phyloP scores from a whole-genome alignment of 2,797 vertebrate species.

The Sebastes jordani region DNA sequence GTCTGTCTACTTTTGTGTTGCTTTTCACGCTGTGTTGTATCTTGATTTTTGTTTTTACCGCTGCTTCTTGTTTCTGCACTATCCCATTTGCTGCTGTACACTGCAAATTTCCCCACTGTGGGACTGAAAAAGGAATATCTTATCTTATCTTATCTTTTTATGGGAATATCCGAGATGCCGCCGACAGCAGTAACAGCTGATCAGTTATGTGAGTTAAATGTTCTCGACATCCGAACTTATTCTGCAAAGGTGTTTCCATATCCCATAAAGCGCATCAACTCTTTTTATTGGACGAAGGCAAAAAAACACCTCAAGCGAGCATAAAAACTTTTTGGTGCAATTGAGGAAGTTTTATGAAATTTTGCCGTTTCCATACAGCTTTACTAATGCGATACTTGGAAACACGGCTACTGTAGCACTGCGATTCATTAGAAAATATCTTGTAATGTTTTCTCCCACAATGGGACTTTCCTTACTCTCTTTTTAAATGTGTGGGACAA shows the following conservation, averaged over 20 bases:
- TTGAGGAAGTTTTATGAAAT: too few species aligned
- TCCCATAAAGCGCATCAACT: neutral
- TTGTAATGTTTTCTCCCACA: neutral
- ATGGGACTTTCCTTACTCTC: neutral
- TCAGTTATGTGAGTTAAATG: neutral
- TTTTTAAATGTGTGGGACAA: neutral
- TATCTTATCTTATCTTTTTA: too few species aligned
- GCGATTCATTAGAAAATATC: neutral
- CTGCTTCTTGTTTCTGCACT: too few species aligned
- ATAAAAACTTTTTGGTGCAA: neutral
- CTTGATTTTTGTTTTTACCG: too few species aligned
- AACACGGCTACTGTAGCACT: neutral
- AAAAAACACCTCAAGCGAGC: neutral
- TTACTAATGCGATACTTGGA: neutral
- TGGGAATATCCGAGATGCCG: neutral
- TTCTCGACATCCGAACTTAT: neutral
- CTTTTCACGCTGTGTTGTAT: accelerated
- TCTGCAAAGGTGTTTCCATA: neutral
- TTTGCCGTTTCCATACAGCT: neutral
- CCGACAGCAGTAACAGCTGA: neutral
- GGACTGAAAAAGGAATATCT: too few species aligned
- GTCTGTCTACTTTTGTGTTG: too few species aligned
- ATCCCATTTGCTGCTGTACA: too few species aligned
- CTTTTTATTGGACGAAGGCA: neutral
- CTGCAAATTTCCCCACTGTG: too few species aligned